These are phyloP conservation scores for Caenorhabditis auriculariae DNA, from an alignment of 2,888 invertebrate species.

Conservation along the genomic window DNA sequence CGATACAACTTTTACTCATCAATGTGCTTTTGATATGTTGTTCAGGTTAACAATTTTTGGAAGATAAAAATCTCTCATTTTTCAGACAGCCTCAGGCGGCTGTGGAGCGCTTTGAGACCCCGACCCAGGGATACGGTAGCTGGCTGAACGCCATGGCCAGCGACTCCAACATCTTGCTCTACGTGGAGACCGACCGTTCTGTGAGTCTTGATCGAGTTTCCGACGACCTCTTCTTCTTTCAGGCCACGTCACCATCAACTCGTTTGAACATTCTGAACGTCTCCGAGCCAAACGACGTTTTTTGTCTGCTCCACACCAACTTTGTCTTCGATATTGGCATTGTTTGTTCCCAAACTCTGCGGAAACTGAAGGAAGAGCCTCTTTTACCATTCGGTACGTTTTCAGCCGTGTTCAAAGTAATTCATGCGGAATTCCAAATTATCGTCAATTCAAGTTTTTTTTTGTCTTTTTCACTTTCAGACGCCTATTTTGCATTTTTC, in stretches of 20 bases:
- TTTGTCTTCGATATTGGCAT: constrained; percentile 39
- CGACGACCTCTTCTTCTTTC: background rate
- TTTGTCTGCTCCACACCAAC: constrained; percentile 18
- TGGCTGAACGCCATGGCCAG: constrained; percentile 37
- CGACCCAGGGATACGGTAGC: constrained; percentile 13
- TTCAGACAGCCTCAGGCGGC: constrained; percentile 14
- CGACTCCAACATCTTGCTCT: constrained; percentile 41
- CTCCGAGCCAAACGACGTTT: constrained; percentile 14
- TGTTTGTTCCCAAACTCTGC: constrained; percentile 30
- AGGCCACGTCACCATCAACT: constrained; percentile 5
- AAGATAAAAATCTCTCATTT: background rate
- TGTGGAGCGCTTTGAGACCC: constrained; percentile 16
- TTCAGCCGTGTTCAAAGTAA: no score
- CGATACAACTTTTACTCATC: constrained; percentile 20
- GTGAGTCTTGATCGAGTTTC: constrained; percentile 10
- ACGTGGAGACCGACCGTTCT: constrained; percentile 37
- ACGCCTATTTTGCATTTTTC: no score
- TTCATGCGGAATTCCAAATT: no score
- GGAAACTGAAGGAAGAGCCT: constrained; percentile 29
- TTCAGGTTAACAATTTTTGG: constrained; percentile 31
- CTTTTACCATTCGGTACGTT: constrained; percentile 40
- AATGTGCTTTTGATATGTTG: constrained; percentile 47
- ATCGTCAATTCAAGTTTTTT: no score
- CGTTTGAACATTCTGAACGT: constrained; percentile 16
- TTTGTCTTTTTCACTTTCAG: no score